These are phyloP conservation scores for Phalanger gymnotis DNA, from an alignment of 2,797 vertebrate species.

Conservation along the genomic window DNA sequence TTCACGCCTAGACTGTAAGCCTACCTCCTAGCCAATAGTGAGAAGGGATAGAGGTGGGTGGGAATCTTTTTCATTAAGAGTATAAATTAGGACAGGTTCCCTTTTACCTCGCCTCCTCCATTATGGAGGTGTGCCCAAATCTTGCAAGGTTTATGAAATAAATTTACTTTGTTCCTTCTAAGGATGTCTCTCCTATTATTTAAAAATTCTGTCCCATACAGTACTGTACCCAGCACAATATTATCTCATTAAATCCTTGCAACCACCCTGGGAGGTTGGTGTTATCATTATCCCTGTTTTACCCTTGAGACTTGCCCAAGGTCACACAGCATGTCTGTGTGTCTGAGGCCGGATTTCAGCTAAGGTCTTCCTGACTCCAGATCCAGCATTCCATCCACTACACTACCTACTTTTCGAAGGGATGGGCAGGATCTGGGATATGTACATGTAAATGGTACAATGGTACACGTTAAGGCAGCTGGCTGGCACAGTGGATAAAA, in stretches of 20 bases:
- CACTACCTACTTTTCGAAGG: not conserved
- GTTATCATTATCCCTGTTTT: not conserved
- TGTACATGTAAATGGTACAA: not conserved
- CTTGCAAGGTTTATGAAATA: too few species aligned
- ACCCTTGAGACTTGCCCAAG: not conserved
- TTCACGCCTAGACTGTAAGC: too few species aligned
- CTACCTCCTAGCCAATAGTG: too few species aligned
- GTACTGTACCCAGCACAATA: too few species aligned
- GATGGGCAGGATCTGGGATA: not conserved
- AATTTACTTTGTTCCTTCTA: too few species aligned
- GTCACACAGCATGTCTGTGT: not conserved
- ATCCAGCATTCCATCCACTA: not conserved
- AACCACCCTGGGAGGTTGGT: not conserved
- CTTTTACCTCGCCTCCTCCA: too few species aligned
- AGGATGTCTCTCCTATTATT: too few species aligned
- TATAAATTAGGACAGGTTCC: too few species aligned
- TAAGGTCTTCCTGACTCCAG: not conserved
- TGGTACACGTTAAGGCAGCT: not conserved
- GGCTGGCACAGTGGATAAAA: not conserved
- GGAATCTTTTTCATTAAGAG: too few species aligned
- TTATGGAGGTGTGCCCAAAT: too few species aligned
- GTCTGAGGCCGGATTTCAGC: not conserved
- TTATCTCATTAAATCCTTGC: not conserved
- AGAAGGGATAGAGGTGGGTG: too few species aligned
- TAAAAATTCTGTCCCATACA: too few species aligned